Evolutionary conservation across 1,140 invertebrate genomes (phyloP).

Genomic region (Drusus annulatus): DNA sequence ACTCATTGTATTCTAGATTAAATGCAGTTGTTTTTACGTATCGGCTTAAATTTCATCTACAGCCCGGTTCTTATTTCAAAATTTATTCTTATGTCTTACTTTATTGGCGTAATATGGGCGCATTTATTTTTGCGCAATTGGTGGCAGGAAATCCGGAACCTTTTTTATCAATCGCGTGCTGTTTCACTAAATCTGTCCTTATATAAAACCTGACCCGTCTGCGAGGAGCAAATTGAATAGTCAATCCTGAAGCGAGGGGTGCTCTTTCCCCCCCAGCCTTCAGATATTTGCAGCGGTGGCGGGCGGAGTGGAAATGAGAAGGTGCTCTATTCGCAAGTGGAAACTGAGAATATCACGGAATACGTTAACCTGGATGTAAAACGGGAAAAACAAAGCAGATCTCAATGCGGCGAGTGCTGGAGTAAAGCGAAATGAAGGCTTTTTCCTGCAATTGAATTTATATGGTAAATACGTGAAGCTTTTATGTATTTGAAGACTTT

Average conservation of each 20-base stretch:
- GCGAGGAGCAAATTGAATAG: slow-evolving; percentile 14
- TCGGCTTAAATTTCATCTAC: no score
- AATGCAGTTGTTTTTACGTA: no score
- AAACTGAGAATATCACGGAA: neutral
- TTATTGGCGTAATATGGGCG: neutral
- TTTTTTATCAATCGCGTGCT: neutral
- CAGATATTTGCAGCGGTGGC: neutral
- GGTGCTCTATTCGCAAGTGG: neutral
- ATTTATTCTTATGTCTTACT: neutral
- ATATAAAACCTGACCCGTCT: slow-evolving; percentile 1
- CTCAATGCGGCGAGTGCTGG: no score
- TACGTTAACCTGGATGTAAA: slow-evolving; percentile 1
- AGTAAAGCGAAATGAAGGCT: no score
- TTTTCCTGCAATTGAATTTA: no score
- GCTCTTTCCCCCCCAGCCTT: neutral
- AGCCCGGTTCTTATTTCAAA: neutral
- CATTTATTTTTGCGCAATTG: neutral
- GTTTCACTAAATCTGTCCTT: neutral
- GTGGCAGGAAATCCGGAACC: neutral
- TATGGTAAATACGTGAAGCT: no score
- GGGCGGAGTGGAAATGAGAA: slow-evolving; percentile 12
- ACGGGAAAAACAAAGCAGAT: neutral
- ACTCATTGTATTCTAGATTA: no score
- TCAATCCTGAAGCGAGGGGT: slow-evolving; percentile 10
- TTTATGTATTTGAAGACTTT: no score